These are phyloP conservation scores for Trogon surrucura DNA, from an alignment of 2,113 vertebrate species.

Conservation along the genomic window DNA sequence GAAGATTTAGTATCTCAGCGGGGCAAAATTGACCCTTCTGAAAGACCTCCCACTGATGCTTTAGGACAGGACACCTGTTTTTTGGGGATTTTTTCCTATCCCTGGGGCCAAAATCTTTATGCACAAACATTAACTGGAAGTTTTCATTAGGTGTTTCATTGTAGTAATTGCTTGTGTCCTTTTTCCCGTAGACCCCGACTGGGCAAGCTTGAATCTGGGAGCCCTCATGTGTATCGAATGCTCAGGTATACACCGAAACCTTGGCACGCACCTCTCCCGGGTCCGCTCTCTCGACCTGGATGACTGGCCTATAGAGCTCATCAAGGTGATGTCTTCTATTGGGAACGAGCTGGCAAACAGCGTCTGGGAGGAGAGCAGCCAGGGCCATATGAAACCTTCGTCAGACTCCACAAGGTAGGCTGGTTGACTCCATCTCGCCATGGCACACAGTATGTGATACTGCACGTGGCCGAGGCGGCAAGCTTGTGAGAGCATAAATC, in stretches of 20 bases:
- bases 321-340: slow-evolving; percentile 94
- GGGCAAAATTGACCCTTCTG: background rate
- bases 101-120: rapidly evolving
- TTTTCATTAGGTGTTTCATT: rapidly evolving
- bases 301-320: slow-evolving; percentile 95
- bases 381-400: slow-evolving; percentile 88
- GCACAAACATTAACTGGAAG: background rate
- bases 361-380: slow-evolving; percentile 92
- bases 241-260: slow-evolving; percentile 96
- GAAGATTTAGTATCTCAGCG: background rate
- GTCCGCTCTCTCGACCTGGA: slow-evolving; percentile 97
- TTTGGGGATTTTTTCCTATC: no score
- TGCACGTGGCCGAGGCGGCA: rapidly evolving
- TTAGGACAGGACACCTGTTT: background rate
- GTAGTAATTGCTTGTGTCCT: background rate
- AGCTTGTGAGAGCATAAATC: background rate
- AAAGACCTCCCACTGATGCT: background rate
- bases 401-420: slow-evolving; percentile 90
- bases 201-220: slow-evolving; percentile 96
- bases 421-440: rapidly evolving
- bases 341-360: slow-evolving; percentile 96
- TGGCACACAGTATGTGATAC: rapidly evolving
- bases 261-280: slow-evolving; percentile 93
- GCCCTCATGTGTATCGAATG: slow-evolving; percentile 98
- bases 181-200: slow-evolving; percentile 86